Evolutionary conservation across 2,888 invertebrate genomes (phyloP), one percentile per base, ranked within the genome.

Genomic region (Chrysina gloriosa): DNA sequence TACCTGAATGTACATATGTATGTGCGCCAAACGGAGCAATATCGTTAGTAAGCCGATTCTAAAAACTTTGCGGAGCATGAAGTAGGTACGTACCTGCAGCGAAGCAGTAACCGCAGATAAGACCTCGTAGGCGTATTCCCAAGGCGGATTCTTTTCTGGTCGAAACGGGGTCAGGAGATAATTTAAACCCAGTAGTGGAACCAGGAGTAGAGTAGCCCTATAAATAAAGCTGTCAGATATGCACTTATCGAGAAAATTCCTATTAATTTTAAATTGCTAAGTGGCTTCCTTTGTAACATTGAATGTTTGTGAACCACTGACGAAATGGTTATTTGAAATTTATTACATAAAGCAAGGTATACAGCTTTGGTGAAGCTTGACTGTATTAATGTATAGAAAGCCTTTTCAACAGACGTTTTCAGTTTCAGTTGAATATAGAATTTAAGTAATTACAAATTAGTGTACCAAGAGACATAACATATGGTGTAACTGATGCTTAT

Each of bases 141-240:
- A 92, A 73, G 89, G 85, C 78, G 89, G 90, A 36, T 82, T 84
- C 74, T 86, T 86, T 72, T 87, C 87, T 72, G 88, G 97, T 72
- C 93, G 89, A 84, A 95, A 93, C 19, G 95, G 94, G 74, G 93
- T 94, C 72, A 96, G 87, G 77, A 97, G 87, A 82, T 94, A 97
- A 84, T 97, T 96, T 63, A 97, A 86, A 1, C 97, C 97, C 69
- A 97, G 86, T 73, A 97, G 86, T 25, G 97, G 97, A 68, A 97
- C 94, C 78, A 97, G 86, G 74, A 97, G 88, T 77, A 96, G 86
- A 0, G 95, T 96, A 58, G 96, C 97, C 75, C 93, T 90, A 77
- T 45, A 81, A 83, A 72, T 72, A 73, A 29, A 11, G 29, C 16
- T 16, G 7, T 14, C 16, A 31, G 31, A 31, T 31, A 4, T 31